phyloP scores from a whole-genome alignment of 1,140 invertebrate genomes.

The Megalopta genalis region DNA sequence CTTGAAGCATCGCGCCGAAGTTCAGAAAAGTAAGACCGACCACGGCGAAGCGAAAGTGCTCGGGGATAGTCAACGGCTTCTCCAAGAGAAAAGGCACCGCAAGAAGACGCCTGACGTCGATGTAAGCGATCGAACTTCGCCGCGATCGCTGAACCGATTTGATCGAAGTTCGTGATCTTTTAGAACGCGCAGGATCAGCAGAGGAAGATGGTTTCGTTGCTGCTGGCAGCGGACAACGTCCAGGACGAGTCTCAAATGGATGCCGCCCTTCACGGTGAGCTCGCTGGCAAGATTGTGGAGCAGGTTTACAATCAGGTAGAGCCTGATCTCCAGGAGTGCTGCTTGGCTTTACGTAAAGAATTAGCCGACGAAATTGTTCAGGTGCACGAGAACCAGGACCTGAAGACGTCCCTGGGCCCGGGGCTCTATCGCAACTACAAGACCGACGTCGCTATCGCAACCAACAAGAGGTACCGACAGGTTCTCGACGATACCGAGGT shows the following conservation, averaged over 20 bases:
- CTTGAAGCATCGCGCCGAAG: not conserved
- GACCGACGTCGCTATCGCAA: constrained; percentile 30
- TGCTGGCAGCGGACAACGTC: constrained; percentile 58
- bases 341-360: no score
- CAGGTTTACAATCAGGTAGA: constrained; percentile 66
- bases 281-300: constrained; percentile 69
- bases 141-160: not conserved
- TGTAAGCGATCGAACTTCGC: constrained; percentile 35
- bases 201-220: constrained; percentile 41
- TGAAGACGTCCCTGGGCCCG: constrained; percentile 58
- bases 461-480: constrained; percentile 54
- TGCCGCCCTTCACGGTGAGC: constrained; percentile 59
- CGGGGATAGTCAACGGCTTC: no score
- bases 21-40: constrained; percentile 27
- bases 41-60: not conserved
- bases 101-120: constrained; percentile 17
- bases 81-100: not conserved
- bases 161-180: constrained; percentile 37
- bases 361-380: constrained; percentile 11
- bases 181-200: constrained; percentile 42
- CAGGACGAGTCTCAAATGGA: constrained; percentile 68
- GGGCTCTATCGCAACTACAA: constrained; percentile 60
- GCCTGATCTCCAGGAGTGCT: no score
- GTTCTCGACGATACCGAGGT: constrained; percentile 47
- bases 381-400: constrained; percentile 58